Conservation (phyloP, 2,113 vertebrate species). For the Urocitellus parryii region DNA sequence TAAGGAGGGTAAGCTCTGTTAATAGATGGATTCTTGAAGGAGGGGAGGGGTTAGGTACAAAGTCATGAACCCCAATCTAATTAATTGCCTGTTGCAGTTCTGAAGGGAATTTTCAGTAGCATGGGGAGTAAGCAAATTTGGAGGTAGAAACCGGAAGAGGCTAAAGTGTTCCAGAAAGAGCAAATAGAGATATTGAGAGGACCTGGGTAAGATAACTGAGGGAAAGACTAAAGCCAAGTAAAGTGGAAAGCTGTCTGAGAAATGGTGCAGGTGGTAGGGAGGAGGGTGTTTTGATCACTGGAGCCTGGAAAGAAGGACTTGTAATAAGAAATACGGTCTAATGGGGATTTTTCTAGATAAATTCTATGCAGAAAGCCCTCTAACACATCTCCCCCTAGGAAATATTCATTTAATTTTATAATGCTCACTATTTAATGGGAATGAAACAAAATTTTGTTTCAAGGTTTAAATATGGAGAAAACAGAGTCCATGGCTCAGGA, state of each 20-base stretch:
- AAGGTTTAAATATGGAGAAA: slow-evolving; percentile 52
- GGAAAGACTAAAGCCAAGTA: background rate
- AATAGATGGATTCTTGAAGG: background rate
- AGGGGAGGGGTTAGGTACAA: slow-evolving; percentile 2
- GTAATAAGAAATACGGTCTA: background rate
- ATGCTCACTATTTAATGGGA: background rate
- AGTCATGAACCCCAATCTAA: slow-evolving; percentile 58
- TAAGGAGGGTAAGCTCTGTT: slow-evolving; percentile 3
- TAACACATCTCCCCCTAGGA: background rate
- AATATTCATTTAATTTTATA: slow-evolving; percentile 19
- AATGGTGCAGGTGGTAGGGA: background rate
- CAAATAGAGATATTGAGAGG: slow-evolving; percentile 24
- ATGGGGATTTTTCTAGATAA: slow-evolving; percentile 25
- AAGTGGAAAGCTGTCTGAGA: background rate
- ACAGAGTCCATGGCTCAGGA: background rate
- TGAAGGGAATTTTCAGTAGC: slow-evolving; percentile 19
- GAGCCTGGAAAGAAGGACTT: slow-evolving; percentile 44
- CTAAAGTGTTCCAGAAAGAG: slow-evolving; percentile 29
- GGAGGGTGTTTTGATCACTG: background rate
- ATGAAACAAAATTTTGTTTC: slow-evolving; percentile 27
- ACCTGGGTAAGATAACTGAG: background rate
- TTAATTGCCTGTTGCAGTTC: slow-evolving; percentile 25
- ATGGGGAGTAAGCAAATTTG: background rate
- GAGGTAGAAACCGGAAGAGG: slow-evolving; percentile 37
- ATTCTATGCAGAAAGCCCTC: background rate